Evolutionary conservation across 2,113 vertebrate genomes (phyloP).

Genomic region (Alouatta palliata): DNA sequence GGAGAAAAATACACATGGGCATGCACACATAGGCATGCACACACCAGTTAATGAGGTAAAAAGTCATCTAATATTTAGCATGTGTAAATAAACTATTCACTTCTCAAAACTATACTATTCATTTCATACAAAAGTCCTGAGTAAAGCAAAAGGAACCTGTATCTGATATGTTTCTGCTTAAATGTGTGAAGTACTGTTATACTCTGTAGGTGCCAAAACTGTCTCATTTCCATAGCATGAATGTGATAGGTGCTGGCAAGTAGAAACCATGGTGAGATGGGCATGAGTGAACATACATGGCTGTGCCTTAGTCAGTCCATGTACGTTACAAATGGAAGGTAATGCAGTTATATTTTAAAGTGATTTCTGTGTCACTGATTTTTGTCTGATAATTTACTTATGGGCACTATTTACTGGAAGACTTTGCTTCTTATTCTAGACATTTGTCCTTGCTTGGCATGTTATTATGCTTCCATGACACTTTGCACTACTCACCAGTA

Average conservation of each 20-base stretch:
- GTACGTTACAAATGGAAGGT: not conserved
- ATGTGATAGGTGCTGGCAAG: not conserved
- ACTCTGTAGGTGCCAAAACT: not conserved
- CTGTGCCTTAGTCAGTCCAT: not conserved
- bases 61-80: not conserved
- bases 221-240: not conserved
- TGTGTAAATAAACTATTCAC: not conserved
- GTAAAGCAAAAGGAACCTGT: not conserved
- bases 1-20: not conserved
- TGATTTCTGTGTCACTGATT: not conserved
- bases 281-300: not conserved
- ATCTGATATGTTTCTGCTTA: not conserved
- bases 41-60: not conserved
- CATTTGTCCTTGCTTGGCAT: not conserved
- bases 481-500: not conserved
- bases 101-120: not conserved
- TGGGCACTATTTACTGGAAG: not conserved
- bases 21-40: not conserved
- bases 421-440: not conserved
- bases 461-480: not conserved
- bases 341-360: not conserved
- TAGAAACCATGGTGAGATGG: not conserved
- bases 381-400: constrained; percentile 14
- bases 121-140: not conserved
- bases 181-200: not conserved